These are phyloP conservation scores for Stegophylla sp. DNA, from an alignment of 2,888 invertebrate species.

Conservation along the genomic window DNA sequence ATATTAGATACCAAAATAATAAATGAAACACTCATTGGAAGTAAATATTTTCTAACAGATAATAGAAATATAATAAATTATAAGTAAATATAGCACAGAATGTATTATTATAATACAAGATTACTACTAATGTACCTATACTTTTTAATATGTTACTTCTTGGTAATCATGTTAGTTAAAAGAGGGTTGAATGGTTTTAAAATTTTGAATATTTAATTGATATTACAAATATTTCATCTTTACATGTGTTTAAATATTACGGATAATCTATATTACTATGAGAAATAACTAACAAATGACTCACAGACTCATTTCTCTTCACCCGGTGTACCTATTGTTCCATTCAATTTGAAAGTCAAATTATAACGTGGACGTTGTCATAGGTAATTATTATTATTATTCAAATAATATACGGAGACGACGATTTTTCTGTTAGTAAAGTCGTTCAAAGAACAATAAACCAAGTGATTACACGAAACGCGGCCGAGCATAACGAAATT, in stretches of 20 bases:
- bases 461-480: conserved; percentile 46
- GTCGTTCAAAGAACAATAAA: conserved; percentile 43
- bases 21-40: no score
- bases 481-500: conserved; percentile 51
- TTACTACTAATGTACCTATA: no score
- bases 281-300: conserved; percentile 41
- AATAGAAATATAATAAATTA: no score
- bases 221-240: background rate
- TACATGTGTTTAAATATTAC: conserved; percentile 5
- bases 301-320: conserved; percentile 45
- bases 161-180: no score
- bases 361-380: conserved; percentile 24
- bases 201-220: background rate
- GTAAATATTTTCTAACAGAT: no score
- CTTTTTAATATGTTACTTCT: no score
- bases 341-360: conserved; percentile 50
- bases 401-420: conserved; percentile 38
- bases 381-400: conserved; percentile 49
- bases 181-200: background rate
- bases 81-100: no score
- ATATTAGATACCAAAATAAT: no score
- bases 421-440: conserved; percentile 29
- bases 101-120: no score
- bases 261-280: background rate
- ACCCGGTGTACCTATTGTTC: conserved; percentile 3